These are phyloP conservation scores for Benitochromis conjunctus DNA, from an alignment of 2,113 vertebrate genomes.

Conservation along the genomic window DNA sequence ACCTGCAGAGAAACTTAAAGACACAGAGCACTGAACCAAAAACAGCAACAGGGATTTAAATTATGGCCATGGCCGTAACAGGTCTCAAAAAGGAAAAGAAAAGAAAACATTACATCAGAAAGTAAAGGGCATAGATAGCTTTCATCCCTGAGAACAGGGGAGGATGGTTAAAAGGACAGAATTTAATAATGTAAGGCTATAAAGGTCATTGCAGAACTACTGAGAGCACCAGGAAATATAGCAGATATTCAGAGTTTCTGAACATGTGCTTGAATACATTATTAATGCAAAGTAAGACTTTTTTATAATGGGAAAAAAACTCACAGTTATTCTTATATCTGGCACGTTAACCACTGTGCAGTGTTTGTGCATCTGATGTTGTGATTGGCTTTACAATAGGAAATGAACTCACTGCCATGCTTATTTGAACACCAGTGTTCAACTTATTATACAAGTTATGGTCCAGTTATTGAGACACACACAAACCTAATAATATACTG, in stretches of 20 bases:
- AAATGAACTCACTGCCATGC: conserved; percentile 15
- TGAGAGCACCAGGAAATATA: background rate
- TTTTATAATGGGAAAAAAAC: background rate
- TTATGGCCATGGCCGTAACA: no score
- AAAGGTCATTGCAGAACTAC: background rate
- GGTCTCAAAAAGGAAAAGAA: background rate
- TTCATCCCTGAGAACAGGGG: background rate
- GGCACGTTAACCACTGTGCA: background rate
- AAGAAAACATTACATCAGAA: background rate
- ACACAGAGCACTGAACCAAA: no score
- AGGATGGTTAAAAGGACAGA: background rate
- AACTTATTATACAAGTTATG: background rate
- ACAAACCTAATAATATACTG: background rate
- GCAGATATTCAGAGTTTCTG: background rate
- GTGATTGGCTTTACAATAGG: background rate
- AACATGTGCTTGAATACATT: background rate
- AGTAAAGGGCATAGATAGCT: background rate
- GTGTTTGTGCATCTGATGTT: background rate
- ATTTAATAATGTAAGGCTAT: background rate
- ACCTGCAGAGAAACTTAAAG: no score
- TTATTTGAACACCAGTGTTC: background rate
- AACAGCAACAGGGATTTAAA: no score
- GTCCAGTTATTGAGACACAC: background rate
- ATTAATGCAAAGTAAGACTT: background rate
- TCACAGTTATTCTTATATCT: background rate